A percentile compares a stretch with the other conserved stretches of the same genome.
These are phyloP conservation scores for Gila robusta DNA, from an alignment of 2,797 vertebrate genomes.

Conservation along the genomic window DNA sequence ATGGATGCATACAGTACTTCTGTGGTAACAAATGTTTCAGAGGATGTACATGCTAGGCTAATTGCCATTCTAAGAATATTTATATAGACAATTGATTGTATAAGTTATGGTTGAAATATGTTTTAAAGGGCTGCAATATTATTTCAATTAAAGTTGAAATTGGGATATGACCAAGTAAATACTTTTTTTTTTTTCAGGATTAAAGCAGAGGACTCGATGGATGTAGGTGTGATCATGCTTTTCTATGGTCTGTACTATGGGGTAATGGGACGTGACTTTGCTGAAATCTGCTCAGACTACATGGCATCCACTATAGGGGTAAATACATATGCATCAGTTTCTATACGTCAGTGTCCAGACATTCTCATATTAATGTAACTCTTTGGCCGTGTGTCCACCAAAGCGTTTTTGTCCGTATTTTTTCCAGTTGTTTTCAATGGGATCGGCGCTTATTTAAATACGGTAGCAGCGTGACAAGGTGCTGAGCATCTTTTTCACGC, in stretches of 20 bases:
- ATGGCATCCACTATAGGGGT: slow-evolving; percentile 79
- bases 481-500: background rate
- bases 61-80: background rate
- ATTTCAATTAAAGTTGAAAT: background rate
- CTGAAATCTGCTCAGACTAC: slow-evolving; percentile 82
- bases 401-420: background rate
- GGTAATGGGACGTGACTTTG: slow-evolving; percentile 78
- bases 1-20: background rate
- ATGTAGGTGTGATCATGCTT: slow-evolving; percentile 77
- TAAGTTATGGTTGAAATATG: background rate
- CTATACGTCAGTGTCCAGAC: background rate
- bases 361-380: background rate
- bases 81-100: background rate
- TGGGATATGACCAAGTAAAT: background rate
- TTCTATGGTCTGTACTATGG: slow-evolving; percentile 80
- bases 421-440: background rate
- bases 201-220: slow-evolving; percentile 78
- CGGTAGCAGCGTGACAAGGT: background rate
- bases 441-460: background rate
- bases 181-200: slow-evolving; percentile 65
- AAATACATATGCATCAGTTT: background rate
- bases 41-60: background rate
- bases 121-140: background rate
- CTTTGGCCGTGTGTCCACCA: background rate
- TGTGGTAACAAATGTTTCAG: background rate